Conservation (phyloP, 2,113 vertebrate species). For the Otocyon megalotis region DNA sequence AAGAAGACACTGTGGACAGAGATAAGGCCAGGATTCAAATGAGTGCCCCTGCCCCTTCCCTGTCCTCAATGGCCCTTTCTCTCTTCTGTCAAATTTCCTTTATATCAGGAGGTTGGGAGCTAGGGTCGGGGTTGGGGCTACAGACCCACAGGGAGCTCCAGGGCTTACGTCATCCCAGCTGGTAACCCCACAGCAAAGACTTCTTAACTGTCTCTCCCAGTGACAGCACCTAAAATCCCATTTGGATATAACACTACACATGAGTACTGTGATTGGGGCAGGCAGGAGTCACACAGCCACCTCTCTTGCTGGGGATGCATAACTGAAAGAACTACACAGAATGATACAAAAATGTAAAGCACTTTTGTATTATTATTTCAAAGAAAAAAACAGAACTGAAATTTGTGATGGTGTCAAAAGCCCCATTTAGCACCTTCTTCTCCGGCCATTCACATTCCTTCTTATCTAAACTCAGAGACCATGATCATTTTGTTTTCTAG, state of each 20-base stretch:
- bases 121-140: not conserved
- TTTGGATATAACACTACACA: not conserved
- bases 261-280: not conserved
- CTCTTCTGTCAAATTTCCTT: not conserved
- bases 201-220: not conserved
- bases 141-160: not conserved
- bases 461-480: not conserved
- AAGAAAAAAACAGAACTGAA: not conserved
- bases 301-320: not conserved
- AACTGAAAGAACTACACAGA: not conserved
- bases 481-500: not conserved
- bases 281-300: not conserved
- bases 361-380: not conserved
- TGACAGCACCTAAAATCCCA: not conserved
- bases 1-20: not conserved
- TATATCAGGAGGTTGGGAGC: not conserved
- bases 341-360: not conserved
- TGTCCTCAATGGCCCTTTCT: not conserved
- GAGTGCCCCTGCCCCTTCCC: not conserved
- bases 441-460: not conserved
- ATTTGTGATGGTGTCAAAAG: not conserved
- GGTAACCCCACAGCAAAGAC: not conserved
- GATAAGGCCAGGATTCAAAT: not conserved
- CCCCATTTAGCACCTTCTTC: not conserved
- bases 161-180: not conserved